Conservation (phyloP, 2,797 vertebrate species). For the Coranthus polyacanthus region DNA sequence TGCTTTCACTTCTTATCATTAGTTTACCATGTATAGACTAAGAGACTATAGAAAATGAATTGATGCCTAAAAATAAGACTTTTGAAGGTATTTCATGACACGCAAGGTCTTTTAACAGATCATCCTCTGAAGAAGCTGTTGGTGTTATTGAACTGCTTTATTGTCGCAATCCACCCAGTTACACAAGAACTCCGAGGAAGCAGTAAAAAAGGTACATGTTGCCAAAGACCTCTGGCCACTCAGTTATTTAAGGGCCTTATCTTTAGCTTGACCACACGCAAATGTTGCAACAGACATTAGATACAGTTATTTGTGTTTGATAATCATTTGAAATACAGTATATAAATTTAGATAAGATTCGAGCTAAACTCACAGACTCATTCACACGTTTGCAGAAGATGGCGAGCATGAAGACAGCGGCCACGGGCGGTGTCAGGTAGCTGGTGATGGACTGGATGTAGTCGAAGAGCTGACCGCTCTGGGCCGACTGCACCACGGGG, state of each 20-base stretch:
- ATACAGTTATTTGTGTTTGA: neutral
- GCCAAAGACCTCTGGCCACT: conserved; percentile 14
- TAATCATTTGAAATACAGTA: neutral
- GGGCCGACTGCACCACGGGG: conserved; percentile 90
- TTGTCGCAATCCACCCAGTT: neutral
- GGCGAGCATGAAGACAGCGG: conserved; percentile 89
- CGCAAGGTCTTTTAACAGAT: no score
- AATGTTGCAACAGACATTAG: neutral
- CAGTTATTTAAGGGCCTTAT: neutral
- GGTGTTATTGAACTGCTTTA: conserved; percentile 3
- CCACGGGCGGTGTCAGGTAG: conserved; percentile 91
- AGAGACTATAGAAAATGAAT: no score
- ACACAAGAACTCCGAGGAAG: neutral
- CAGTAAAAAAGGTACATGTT: neutral
- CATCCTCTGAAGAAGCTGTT: no score
- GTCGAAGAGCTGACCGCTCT: conserved; percentile 94
- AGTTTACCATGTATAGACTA: no score
- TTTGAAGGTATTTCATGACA: neutral
- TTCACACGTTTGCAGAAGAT: conserved; percentile 93
- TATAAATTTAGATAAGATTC: neutral
- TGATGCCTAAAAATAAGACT: neutral
- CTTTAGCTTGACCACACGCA: neutral
- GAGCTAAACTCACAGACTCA: conserved; percentile 84
- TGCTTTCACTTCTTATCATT: no score
- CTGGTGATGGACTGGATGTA: conserved; percentile 93